Base-by-base conservation (phyloP, 2,113 vertebrate genomes). In the Hippoglossus stenolepis region DNA sequence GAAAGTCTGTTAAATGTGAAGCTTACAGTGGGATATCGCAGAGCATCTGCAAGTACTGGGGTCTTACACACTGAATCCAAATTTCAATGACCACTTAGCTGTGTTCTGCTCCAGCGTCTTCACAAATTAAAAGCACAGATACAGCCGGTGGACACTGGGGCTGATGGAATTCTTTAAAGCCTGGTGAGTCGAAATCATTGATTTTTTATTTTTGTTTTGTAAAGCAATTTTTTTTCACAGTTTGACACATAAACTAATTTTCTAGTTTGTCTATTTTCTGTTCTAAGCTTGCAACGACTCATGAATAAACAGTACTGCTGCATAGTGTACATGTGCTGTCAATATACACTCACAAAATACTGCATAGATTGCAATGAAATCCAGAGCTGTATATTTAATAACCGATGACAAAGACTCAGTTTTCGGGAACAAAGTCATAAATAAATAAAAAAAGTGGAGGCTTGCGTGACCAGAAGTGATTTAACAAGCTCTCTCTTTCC, bases 401-500 rank as follows among this genome's bases (percentile, higher is more conserved):
- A 21, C 13, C 54, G 63, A 80, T 75, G 73, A 80, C 65, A 72
- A 75, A 4, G 2, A 40, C 73, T 78, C 58, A 47, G 67, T 75
- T 80, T 84, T 64, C 23, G 69, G 79, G 38, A 45, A 71, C 80
- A 17, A 18, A 45, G 58, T 77, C 84, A 91, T 88, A 73, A 90
- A 90, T 87, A 89, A 85, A 88, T 84, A 76, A 86, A 65, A 85
- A 61, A 66, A 79, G 71, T 66, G 61, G 75, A 82, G 82, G 82
- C 71, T 92, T 90, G 92, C 90, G 89, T 92, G 89, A 90, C 89
- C 87, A 91, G 83, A 83, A 91, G 70, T 73, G 79, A 85, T 91
- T 90, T 91, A 87, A 86, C 81, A 80, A 82, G 86, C 77, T 51
- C 65, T 79, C 70, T 75, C 81, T 80, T 28, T 70, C 54, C 64